These are phyloP conservation scores for Pagrus major DNA, from an alignment of 2,113 vertebrate genomes.

Conservation along the genomic window DNA sequence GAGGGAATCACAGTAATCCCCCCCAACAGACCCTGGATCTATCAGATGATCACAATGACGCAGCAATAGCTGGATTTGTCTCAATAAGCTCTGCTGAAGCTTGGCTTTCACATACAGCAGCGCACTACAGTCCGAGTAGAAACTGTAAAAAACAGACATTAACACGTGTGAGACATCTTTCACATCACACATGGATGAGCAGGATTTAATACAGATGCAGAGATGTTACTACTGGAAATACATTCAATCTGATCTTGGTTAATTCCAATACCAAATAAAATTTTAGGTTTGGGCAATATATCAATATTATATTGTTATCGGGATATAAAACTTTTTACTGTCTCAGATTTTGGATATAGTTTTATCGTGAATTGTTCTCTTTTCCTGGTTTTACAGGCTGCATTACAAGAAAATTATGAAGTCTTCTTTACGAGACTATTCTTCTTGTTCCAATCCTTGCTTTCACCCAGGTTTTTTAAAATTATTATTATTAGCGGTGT, in stretches of 20 bases:
- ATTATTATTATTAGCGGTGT: too few species aligned
- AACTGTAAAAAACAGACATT: not conserved
- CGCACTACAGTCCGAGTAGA: not conserved
- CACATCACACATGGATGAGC: not conserved
- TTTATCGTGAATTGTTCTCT: too few species aligned
- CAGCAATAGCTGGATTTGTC: slow-evolving; percentile 58
- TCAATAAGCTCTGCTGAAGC: slow-evolving; percentile 48
- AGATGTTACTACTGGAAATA: not conserved
- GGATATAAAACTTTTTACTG: too few species aligned
- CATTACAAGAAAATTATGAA: too few species aligned
- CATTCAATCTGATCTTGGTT: not conserved
- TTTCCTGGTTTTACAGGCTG: too few species aligned
- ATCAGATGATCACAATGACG: slow-evolving; percentile 49
- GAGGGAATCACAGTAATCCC: slow-evolving; percentile 42
- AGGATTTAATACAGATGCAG: not conserved
- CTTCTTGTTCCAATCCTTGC: too few species aligned
- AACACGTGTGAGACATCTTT: not conserved
- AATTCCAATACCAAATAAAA: not conserved
- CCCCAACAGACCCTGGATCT: not conserved
- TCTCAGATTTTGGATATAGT: too few species aligned
- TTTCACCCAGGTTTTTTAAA: too few species aligned
- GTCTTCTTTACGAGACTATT: too few species aligned
- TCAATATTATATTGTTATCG: too few species aligned
- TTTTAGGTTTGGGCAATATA: too few species aligned
- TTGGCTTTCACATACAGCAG: slow-evolving; percentile 31